Percentiles rank a stretch among this genome's conserved stretches.
Conservation (phyloP, 2,113 vertebrate species). For the Misgurnus anguillicaudatus region DNA sequence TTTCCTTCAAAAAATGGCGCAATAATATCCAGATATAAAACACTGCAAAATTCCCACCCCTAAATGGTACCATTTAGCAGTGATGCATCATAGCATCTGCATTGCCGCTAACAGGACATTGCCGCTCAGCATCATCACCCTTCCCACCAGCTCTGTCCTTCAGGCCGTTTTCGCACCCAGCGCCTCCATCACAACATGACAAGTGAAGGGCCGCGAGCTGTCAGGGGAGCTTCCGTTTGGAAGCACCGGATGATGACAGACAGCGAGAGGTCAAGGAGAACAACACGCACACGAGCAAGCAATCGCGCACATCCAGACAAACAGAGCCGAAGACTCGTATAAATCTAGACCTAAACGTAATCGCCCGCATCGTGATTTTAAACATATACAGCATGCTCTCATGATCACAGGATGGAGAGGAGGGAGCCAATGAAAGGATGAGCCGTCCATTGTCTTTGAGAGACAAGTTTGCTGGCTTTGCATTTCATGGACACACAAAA, state of each 20-base stretch:
- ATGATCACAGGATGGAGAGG: conserved; percentile 25
- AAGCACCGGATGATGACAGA: conserved; percentile 46
- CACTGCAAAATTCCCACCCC: not conserved
- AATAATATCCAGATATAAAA: not conserved
- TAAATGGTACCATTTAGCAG: too few relatives aligned
- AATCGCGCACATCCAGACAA: conserved; percentile 33
- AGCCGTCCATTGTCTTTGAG: conserved; percentile 34
- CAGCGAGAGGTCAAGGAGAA: conserved; percentile 57
- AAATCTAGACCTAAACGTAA: not conserved
- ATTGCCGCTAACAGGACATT: conserved; percentile 10
- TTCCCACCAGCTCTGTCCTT: conserved; percentile 28
- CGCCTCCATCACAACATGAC: conserved; percentile 56
- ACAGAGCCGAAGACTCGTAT: conserved; percentile 13
- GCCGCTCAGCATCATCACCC: conserved; percentile 13
- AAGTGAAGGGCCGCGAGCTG: conserved; percentile 47
- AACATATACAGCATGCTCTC: conserved; percentile 21
- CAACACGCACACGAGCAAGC: conserved; percentile 46
- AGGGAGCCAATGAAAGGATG: conserved; percentile 11
- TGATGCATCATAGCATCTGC: conserved; percentile 1
- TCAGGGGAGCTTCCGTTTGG: conserved; percentile 48
- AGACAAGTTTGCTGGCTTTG: conserved; percentile 51
- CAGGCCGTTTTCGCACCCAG: conserved; percentile 16
- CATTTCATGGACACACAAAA: conserved; percentile 66
- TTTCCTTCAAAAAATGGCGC: not conserved
- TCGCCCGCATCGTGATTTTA: conserved; percentile 18